Evolutionary conservation across 92 coral and sea anemone species (phyloP).

Genomic region (Palythoa heliodiscus): DNA sequence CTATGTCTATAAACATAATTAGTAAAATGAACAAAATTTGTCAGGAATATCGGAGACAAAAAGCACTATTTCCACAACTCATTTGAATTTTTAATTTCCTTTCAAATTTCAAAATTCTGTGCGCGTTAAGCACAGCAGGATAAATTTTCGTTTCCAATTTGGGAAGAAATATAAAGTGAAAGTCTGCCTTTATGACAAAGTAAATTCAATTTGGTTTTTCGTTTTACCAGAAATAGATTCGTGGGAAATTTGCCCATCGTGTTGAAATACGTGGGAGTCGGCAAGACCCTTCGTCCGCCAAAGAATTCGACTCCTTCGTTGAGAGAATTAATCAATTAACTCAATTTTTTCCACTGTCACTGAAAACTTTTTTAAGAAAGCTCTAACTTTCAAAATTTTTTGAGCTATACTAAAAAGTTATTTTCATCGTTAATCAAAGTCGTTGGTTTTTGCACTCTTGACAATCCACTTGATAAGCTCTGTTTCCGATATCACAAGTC

Average conservation of each 20-base stretch:
- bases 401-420: too few relatives aligned
- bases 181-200: not conserved
- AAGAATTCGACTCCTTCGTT: not conserved
- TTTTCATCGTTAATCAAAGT: too few relatives aligned
- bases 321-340: not conserved
- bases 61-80: not conserved
- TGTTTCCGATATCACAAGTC: too few relatives aligned
- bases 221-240: not conserved
- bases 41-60: not conserved
- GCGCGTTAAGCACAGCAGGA: not conserved
- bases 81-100: not conserved
- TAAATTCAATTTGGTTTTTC: not conserved
- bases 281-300: not conserved
- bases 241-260: not conserved
- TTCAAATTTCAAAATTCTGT: not conserved
- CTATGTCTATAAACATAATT: not conserved
- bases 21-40: not conserved
- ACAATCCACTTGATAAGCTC: too few relatives aligned
- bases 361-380: too few relatives aligned
- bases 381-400: too few relatives aligned
- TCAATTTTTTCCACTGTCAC: too few relatives aligned
- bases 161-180: not conserved
- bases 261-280: not conserved
- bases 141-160: not conserved
- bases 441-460: too few relatives aligned